phyloP scores from a whole-genome alignment of 2,888 invertebrate species.

The Sinopyrophorus schimmeli region DNA sequence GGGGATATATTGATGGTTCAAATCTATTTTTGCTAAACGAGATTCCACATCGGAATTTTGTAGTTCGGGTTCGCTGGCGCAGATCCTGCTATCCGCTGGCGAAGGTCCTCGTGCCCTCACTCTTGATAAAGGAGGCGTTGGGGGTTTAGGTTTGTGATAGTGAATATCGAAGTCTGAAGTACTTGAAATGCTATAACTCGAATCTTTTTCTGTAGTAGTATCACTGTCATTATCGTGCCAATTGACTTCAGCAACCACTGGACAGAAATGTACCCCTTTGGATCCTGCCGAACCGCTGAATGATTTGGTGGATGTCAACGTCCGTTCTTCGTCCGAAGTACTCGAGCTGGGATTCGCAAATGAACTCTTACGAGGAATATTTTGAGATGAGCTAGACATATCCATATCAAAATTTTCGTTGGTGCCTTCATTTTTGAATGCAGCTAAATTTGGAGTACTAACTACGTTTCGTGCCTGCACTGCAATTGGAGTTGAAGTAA shows the following conservation, averaged over 20 bases:
- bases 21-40: constrained; percentile 16
- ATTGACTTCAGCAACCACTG: constrained; percentile 77
- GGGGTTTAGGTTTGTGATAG: constrained; percentile 14
- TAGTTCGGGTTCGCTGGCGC: constrained; percentile 50
- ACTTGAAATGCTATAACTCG: constrained; percentile 48
- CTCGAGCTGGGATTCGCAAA: constrained; percentile 50
- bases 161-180: constrained; percentile 44
- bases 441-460: constrained; percentile 65
- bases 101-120: constrained; percentile 35
- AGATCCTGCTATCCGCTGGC: constrained; percentile 35
- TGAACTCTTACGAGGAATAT: constrained; percentile 62
- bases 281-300: constrained; percentile 45
- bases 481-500: constrained; percentile 43
- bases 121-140: constrained; percentile 26
- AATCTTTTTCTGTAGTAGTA: constrained; percentile 44
- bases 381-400: constrained; percentile 59
- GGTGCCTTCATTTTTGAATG: constrained; percentile 35
- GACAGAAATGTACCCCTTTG: constrained; percentile 75
- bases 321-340: constrained; percentile 47
- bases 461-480: constrained; percentile 46
- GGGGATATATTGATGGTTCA: constrained; percentile 32
- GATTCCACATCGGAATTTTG: constrained; percentile 7
- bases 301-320: constrained; percentile 43
- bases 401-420: constrained; percentile 32
- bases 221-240: constrained; percentile 63